Conservation (phyloP, 1,140 invertebrate species). For the Halotydeus destructor region DNA sequence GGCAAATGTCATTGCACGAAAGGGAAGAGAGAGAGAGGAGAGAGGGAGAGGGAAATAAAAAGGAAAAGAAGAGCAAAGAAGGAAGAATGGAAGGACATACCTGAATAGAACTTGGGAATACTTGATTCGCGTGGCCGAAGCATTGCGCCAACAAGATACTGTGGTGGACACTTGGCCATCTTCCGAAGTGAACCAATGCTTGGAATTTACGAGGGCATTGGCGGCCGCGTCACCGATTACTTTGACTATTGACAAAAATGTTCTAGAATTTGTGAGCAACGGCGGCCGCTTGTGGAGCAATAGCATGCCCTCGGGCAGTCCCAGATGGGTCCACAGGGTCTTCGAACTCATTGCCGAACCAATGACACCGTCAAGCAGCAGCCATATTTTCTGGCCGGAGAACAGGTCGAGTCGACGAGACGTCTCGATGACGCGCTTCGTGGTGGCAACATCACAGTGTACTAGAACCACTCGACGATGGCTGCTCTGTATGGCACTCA, state of each 20-base stretch:
- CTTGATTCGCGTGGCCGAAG: constrained; percentile 1
- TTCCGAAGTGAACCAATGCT: constrained; percentile 6
- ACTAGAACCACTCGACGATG: constrained; percentile 13
- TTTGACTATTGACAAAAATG: not conserved
- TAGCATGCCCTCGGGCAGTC: constrained; percentile 12
- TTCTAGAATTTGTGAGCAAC: too few species aligned
- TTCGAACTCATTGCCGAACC: not conserved
- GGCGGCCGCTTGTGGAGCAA: too few species aligned
- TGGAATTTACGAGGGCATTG: constrained; percentile 8
- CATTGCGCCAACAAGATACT: constrained; percentile 9
- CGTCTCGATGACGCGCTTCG: constrained; percentile 9
- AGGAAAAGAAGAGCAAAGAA: not conserved
- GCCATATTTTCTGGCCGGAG: constrained; percentile 14
- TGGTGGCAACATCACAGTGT: constrained; percentile 11
- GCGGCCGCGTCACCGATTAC: constrained; percentile 11
- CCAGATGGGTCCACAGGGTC: constrained; percentile 2
- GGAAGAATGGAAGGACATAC: not conserved
- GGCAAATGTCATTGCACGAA: too few species aligned
- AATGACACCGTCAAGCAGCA: constrained; percentile 12
- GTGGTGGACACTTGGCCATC: not conserved
- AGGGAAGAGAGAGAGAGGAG: not conserved
- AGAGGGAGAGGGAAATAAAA: not conserved
- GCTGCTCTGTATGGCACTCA: constrained; percentile 12
- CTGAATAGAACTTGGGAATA: constrained; percentile 5
- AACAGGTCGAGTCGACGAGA: constrained; percentile 8